Evolutionary conservation across 1,140 invertebrate genomes (phyloP).

Genomic region (Tetramorium parvispinum): DNA sequence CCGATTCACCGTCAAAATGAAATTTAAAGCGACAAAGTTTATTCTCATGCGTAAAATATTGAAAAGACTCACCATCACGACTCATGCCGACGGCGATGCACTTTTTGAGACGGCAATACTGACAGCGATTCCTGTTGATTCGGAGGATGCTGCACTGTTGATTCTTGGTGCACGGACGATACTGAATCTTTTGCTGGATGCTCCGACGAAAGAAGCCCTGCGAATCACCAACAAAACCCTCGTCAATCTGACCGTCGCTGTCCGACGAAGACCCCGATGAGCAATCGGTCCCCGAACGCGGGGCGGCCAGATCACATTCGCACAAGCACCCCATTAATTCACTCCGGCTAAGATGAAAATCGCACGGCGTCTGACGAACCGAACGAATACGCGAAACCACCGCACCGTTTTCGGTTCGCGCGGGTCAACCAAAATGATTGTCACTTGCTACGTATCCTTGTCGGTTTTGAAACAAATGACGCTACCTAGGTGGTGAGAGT

Average conservation of each 20-base stretch:
- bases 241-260: conserved; percentile 84
- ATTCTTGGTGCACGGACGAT: conserved; percentile 98
- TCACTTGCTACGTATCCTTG: conserved; percentile 19
- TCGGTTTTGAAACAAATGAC: background rate
- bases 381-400: background rate
- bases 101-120: conserved; percentile 98
- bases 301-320: conserved; percentile 82
- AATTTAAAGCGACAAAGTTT: background rate
- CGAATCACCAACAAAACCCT: conserved; percentile 85
- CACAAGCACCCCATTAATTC: conserved; percentile 85
- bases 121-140: conserved; percentile 98
- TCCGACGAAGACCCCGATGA: conserved; percentile 83
- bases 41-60: background rate
- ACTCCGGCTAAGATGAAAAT: conserved; percentile 36
- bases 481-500: conserved; percentile 16
- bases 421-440: background rate
- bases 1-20: background rate
- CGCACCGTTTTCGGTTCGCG: background rate
- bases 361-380: conserved; percentile 24
- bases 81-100: conserved; percentile 99
- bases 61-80: conserved; percentile 93
- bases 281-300: conserved; percentile 82
- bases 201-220: conserved; percentile 94
- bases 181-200: conserved; percentile 99
- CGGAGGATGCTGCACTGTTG: conserved; percentile 98